Evolutionary conservation across 2,888 invertebrate species (phyloP).

Genomic region (Beris morrisii): DNA sequence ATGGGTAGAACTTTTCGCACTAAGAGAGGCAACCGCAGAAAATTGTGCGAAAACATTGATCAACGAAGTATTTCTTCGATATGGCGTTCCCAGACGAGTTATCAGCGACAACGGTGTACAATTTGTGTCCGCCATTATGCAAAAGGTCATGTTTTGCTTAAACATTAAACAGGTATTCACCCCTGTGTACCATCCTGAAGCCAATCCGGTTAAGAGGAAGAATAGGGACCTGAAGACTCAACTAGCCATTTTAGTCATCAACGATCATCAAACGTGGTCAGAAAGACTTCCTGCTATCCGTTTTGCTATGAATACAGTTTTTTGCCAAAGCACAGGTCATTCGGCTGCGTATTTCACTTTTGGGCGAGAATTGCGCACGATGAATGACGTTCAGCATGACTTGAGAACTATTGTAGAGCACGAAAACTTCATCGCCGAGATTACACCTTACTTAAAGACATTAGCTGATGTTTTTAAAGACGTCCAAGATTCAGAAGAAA

Average conservation of each 20-base stretch:
- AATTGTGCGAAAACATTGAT: too few relatives aligned
- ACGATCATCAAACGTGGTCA: neutral
- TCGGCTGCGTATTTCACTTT: neutral
- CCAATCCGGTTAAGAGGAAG: neutral
- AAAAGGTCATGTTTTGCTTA: neutral
- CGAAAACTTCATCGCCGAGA: neutral
- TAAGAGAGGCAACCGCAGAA: too few relatives aligned
- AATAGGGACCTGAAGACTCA: neutral
- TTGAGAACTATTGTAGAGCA: too few relatives aligned
- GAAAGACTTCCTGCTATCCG: neutral
- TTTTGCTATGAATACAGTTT: neutral
- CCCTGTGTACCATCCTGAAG: slow-evolving; percentile 1
- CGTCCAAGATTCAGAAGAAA: neutral
- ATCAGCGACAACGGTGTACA: neutral
- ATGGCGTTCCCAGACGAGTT: neutral
- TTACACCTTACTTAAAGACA: neutral
- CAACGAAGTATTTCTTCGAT: too few relatives aligned
- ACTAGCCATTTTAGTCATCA: neutral
- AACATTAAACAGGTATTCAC: neutral
- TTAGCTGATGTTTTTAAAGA: neutral
- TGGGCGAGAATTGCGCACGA: neutral
- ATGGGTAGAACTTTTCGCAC: too few relatives aligned
- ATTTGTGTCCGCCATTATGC: neutral
- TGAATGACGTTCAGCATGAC: neutral
- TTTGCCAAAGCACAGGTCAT: neutral